Conservation (phyloP, 2,797 vertebrate species). For the Danio tinwini region DNA sequence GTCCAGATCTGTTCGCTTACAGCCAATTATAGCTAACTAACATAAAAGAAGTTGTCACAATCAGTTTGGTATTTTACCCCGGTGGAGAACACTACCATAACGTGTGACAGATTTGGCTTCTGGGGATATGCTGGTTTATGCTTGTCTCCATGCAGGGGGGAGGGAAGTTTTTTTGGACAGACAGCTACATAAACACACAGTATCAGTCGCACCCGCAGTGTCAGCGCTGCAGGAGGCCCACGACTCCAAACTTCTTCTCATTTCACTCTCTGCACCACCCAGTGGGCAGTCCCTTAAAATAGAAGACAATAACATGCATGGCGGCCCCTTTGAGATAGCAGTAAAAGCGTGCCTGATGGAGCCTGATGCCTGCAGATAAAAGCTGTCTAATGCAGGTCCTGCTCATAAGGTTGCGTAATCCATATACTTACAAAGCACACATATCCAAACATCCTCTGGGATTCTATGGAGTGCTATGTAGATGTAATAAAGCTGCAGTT, state of each 20-base stretch:
- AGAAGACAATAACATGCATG: conserved; percentile 79
- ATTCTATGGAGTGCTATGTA: conserved; percentile 24
- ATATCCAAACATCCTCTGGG: conserved; percentile 21
- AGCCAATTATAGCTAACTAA: conserved; percentile 51
- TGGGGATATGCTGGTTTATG: conserved; percentile 64
- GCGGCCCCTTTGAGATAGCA: conserved; percentile 66
- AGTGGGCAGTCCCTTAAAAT: conserved; percentile 71
- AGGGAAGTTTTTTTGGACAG: conserved; percentile 53
- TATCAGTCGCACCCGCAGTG: conserved; percentile 69
- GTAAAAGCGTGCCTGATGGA: conserved; percentile 66
- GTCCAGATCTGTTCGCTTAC: conserved; percentile 14
- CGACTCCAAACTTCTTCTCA: conserved; percentile 64
- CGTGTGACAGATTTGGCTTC: conserved; percentile 75
- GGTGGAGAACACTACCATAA: conserved; percentile 69
- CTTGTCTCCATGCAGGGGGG: conserved; percentile 27
- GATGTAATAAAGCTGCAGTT: conserved; percentile 13
- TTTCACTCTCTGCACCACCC: conserved; percentile 59
- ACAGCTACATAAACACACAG: conserved; percentile 61
- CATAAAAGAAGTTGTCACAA: conserved; percentile 75
- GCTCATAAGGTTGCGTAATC: conserved; percentile 41
- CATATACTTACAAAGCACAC: conserved; percentile 47
- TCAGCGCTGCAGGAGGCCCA: conserved; percentile 67
- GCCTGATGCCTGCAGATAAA: conserved; percentile 61
- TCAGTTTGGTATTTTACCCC: conserved; percentile 75
- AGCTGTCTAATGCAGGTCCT: conserved; percentile 18